Conservation (phyloP, 2,888 invertebrate species). For the Cheilosia pagana region DNA sequence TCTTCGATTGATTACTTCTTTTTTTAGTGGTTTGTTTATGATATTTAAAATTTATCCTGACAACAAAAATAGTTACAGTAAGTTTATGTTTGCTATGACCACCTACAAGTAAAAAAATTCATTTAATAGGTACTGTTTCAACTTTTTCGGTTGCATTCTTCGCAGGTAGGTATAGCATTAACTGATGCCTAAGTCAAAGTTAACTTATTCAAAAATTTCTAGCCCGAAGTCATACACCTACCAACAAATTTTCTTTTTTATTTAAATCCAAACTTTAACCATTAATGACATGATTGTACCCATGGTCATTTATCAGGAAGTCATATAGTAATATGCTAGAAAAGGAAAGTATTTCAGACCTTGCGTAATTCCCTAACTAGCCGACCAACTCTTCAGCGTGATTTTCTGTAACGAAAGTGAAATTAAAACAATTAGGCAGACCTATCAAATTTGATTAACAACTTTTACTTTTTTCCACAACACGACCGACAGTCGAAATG, state of each 20-base stretch:
- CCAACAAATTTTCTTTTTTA: background rate
- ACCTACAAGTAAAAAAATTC: too few species aligned
- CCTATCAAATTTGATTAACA: conserved; percentile 67
- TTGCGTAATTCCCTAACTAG: conserved; percentile 10
- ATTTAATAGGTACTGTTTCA: too few species aligned
- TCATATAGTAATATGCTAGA: conserved; percentile 3
- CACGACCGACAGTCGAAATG: conserved; percentile 18
- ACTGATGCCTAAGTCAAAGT: too few species aligned
- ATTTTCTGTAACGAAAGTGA: conserved; percentile 60
- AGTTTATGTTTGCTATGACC: too few species aligned
- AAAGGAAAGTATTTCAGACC: conserved; percentile 46
- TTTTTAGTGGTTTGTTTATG: too few species aligned
- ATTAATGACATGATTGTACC: background rate
- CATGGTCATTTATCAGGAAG: background rate
- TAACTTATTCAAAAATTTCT: too few species aligned
- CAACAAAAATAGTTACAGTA: too few species aligned
- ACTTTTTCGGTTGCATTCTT: too few species aligned
- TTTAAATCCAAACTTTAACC: background rate
- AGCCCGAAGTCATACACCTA: background rate
- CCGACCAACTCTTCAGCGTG: background rate
- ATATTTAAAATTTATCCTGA: too few species aligned
- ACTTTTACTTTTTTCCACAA: conserved; percentile 64
- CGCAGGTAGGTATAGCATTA: too few species aligned
- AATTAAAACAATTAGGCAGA: conserved; percentile 45
- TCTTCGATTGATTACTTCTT: too few species aligned